phyloP scores from a whole-genome alignment of 1,140 invertebrate species.

The Meteorus sp. region DNA sequence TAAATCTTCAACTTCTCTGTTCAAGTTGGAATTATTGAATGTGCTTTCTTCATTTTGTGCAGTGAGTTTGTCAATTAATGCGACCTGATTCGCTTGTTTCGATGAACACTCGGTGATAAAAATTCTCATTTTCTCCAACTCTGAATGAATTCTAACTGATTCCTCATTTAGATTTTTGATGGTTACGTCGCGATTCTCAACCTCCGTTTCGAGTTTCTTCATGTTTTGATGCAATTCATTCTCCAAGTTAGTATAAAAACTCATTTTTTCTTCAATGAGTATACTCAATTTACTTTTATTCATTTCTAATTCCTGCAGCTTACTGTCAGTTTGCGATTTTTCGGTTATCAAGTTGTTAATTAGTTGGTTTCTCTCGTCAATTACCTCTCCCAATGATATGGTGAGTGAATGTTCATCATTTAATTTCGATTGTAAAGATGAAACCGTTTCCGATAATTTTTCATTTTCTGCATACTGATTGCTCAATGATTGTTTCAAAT shows the following conservation, averaged over 20 bases:
- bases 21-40: no score
- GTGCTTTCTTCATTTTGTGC: no score
- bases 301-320: constrained; percentile 14
- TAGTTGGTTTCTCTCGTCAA: constrained; percentile 34
- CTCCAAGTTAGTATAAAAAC: background rate
- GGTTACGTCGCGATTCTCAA: background rate
- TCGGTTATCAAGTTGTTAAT: constrained; percentile 37
- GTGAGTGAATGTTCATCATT: constrained; percentile 24
- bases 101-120: no score
- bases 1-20: background rate
- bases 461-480: no score
- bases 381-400: constrained; percentile 16
- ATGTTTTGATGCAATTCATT: background rate
- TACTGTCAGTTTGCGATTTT: constrained; percentile 49
- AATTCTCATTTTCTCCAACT: no score
- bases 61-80: no score
- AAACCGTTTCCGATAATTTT: background rate
- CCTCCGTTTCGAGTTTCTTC: background rate
- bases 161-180: no score
- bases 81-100: no score
- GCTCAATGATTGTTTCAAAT: constrained; percentile 12
- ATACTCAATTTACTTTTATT: background rate
- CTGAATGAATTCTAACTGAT: no score
- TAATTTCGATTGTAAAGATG: constrained; percentile 26
- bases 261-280: background rate